These are phyloP conservation scores for Platalea minor DNA, from an alignment of 2,797 vertebrate genomes.

Conservation along the genomic window DNA sequence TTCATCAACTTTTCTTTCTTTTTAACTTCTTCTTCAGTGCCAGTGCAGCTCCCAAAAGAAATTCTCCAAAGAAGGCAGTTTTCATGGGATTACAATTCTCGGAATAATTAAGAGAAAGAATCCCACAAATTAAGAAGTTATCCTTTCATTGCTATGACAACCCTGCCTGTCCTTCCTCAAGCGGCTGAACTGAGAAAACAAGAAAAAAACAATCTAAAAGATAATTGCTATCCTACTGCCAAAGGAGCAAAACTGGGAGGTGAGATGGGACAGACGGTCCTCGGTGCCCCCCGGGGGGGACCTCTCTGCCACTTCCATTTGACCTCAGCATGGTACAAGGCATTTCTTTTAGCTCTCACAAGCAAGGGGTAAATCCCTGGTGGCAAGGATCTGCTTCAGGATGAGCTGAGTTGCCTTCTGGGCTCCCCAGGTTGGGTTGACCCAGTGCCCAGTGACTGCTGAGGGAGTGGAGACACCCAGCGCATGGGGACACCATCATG, in stretches of 20 bases:
- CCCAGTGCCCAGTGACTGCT: too few relatives aligned
- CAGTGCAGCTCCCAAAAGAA: not conserved
- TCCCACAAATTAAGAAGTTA: conserved; percentile 34
- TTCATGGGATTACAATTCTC: not conserved
- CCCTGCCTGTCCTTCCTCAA: not conserved
- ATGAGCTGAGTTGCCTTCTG: not conserved
- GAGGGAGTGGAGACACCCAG: not conserved
- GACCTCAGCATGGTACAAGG: not conserved
- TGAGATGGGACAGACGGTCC: not conserved
- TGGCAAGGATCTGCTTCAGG: not conserved
- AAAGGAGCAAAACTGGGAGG: not conserved
- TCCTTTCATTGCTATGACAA: conserved; percentile 20
- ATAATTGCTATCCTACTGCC: not conserved
- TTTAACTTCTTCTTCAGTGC: not conserved
- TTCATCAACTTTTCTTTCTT: not conserved
- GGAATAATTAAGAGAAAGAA: conserved; percentile 21
- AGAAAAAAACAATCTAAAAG: not conserved
- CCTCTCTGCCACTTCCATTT: not conserved
- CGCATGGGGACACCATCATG: rapidly evolving
- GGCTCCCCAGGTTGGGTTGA: not conserved
- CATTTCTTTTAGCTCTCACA: not conserved
- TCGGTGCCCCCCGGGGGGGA: not conserved
- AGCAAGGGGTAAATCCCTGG: not conserved
- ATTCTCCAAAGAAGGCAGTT: not conserved
- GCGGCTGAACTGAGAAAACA: not conserved